These are phyloP conservation scores for Bombus sylvicola DNA, from an alignment of 1,140 invertebrate genomes.

Conservation along the genomic window DNA sequence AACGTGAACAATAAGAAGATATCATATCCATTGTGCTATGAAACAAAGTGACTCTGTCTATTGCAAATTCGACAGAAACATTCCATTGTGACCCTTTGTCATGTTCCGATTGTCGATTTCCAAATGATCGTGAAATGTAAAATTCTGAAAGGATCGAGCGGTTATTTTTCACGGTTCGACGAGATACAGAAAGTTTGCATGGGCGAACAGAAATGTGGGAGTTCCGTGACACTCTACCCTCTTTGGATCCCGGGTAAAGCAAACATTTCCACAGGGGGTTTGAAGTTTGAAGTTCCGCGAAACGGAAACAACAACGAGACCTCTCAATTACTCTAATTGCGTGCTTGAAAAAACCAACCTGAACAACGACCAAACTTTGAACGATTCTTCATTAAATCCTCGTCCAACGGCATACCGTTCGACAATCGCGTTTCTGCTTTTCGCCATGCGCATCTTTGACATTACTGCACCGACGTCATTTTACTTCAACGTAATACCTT, in stretches of 20 bases:
- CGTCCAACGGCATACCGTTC: conserved; percentile 5
- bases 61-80: background rate
- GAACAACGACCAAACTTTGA: conserved; percentile 31
- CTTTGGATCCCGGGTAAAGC: background rate
- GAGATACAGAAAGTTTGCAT: background rate
- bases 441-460: background rate
- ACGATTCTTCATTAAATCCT: conserved; percentile 47
- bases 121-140: background rate
- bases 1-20: background rate
- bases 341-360: conserved; percentile 31
- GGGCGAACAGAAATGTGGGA: background rate
- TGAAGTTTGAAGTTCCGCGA: background rate
- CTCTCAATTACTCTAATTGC: conserved; percentile 52
- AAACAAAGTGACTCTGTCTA: background rate
- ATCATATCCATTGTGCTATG: background rate
- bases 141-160: background rate
- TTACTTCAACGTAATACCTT: background rate
- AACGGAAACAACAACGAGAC: conserved; percentile 37
- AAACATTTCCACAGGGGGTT: conserved; percentile 10
- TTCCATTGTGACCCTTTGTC: background rate
- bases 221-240: conserved; percentile 5
- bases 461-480: background rate
- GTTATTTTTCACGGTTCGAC: background rate
- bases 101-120: background rate
- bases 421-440: background rate